Percentiles rank a stretch among this genome's conserved stretches.
phyloP scores from a whole-genome alignment of 2,113 vertebrate genomes.

The Phalacrocorax pelagicus region DNA sequence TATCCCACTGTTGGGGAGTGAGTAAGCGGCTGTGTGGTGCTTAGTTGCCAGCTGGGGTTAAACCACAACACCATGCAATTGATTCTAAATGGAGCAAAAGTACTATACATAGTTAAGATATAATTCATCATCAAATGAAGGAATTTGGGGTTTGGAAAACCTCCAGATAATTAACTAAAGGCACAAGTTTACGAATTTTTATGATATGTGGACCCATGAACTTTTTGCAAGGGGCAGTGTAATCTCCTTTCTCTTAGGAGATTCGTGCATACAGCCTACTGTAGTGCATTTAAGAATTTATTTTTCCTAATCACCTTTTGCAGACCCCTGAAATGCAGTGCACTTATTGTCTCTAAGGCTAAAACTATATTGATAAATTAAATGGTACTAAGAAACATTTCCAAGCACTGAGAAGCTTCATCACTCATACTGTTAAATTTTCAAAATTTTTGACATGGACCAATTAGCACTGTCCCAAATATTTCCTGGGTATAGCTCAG shows the following conservation, averaged over 20 bases:
- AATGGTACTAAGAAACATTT: not conserved
- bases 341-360: not conserved
- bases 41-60: too few relatives aligned
- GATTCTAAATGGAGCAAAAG: not conserved
- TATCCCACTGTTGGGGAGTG: too few relatives aligned
- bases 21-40: too few relatives aligned
- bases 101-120: not conserved
- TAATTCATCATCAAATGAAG: not conserved
- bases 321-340: not conserved
- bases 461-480: not conserved
- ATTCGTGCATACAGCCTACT: not conserved
- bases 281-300: not conserved
- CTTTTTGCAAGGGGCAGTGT: not conserved
- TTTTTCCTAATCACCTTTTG: not conserved
- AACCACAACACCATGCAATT: not conserved
- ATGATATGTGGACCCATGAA: accelerated
- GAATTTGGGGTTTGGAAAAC: not conserved
- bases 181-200: not conserved
- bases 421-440: not conserved
- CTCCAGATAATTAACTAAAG: not conserved
- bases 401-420: not conserved
- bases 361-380: not conserved
- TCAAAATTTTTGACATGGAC: not conserved
- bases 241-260: not conserved
- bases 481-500: not conserved